phyloP scores from a whole-genome alignment of 2,888 invertebrate genomes.

The Cyaniris semiargus region DNA sequence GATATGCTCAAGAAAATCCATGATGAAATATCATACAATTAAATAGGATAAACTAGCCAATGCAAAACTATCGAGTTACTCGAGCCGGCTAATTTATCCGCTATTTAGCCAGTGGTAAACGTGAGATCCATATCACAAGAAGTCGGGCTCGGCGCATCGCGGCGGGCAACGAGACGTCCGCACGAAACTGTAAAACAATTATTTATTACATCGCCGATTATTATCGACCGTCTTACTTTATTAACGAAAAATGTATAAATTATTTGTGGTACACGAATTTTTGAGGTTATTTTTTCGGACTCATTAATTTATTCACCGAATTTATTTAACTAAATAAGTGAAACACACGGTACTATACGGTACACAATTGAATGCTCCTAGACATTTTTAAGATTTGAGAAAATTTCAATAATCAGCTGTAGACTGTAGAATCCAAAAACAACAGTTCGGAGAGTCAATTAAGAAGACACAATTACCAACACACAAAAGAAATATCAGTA shows the following conservation, averaged over 20 bases:
- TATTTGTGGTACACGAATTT: neutral
- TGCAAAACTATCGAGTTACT: constrained; percentile 53
- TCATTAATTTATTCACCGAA: neutral
- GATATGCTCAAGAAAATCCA: too few species aligned
- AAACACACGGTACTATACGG: too few species aligned
- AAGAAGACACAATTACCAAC: too few species aligned
- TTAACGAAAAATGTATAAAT: constrained; percentile 20
- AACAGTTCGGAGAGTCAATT: too few species aligned
- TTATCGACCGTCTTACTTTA: constrained; percentile 36
- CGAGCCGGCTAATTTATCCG: constrained; percentile 74
- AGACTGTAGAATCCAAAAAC: too few species aligned
- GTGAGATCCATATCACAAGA: constrained; percentile 73
- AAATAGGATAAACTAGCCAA: constrained; percentile 45
- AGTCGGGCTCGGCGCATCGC: constrained; percentile 63
- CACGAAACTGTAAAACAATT: constrained; percentile 48
- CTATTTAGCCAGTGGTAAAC: constrained; percentile 73
- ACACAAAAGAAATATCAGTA: neutral
- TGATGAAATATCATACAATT: neutral
- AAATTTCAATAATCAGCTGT: too few species aligned
- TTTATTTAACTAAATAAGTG: too few species aligned
- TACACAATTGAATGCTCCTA: too few species aligned
- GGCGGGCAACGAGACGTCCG: constrained; percentile 53
- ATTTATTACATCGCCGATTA: constrained; percentile 45
- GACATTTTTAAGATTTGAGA: too few species aligned
- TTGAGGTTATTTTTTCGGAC: neutral